These are phyloP conservation scores for Oconnorella tubifera DNA, from an alignment of 2,888 invertebrate genomes.

Conservation along the genomic window DNA sequence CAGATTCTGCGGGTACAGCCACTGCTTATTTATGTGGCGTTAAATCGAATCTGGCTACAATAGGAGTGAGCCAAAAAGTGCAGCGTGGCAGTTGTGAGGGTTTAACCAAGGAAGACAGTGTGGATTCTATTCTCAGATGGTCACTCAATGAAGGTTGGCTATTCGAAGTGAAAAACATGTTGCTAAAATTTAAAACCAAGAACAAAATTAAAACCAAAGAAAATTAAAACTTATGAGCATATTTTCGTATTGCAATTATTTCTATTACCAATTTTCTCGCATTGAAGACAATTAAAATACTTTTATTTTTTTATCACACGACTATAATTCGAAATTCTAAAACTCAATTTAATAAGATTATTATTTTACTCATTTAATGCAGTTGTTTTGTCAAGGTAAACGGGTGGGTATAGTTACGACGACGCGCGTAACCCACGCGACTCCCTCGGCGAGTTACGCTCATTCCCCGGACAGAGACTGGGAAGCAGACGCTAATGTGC, in stretches of 20 bases:
- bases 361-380: too few relatives aligned
- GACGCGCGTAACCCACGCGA: conserved; percentile 54
- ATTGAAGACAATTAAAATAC: too few relatives aligned
- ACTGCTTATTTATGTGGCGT: conserved; percentile 34
- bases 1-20: conserved; percentile 37
- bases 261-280: too few relatives aligned
- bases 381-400: too few relatives aligned
- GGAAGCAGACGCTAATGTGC: conserved; percentile 20
- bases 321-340: too few relatives aligned
- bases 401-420: conserved; percentile 52
- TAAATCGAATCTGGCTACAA: conserved; percentile 29
- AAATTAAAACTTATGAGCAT: too few relatives aligned
- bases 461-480: conserved; percentile 41
- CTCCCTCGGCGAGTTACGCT: conserved; percentile 51
- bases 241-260: too few relatives aligned
- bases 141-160: conserved; percentile 26
- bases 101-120: conserved; percentile 21
- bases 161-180: too few relatives aligned
- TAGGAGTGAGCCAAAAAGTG: conserved; percentile 33
- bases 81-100: conserved; percentile 20
- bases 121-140: conserved; percentile 25
- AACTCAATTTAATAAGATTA: too few relatives aligned
- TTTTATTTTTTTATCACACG: too few relatives aligned
- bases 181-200: too few relatives aligned
- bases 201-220: too few relatives aligned